These are phyloP conservation scores for Phaethornis superciliosus DNA, from an alignment of 2,113 vertebrate genomes.

Conservation along the genomic window DNA sequence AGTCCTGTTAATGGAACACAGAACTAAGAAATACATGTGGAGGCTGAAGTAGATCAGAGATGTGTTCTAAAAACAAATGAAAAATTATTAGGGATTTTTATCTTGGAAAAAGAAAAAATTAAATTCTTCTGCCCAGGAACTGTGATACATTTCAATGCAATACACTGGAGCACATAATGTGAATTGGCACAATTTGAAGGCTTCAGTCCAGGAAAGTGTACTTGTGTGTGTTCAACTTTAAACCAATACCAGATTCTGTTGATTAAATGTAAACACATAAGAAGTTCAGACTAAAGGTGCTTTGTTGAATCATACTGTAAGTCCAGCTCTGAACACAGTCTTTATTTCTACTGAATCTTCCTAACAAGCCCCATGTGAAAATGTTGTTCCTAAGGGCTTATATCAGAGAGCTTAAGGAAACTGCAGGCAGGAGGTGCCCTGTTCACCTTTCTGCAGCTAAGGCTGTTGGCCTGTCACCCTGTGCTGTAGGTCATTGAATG, in stretches of 20 bases:
- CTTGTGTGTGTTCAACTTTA: background rate
- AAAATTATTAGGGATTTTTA: background rate
- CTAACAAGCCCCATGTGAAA: background rate
- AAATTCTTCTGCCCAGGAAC: background rate
- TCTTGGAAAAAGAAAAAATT: background rate
- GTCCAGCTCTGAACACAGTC: background rate
- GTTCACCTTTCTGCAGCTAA: background rate
- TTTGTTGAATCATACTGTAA: background rate
- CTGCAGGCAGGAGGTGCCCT: background rate
- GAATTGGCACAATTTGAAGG: background rate
- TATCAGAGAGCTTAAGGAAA: background rate
- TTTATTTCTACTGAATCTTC: background rate
- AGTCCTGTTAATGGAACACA: background rate
- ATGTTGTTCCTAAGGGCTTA: background rate
- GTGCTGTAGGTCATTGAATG: background rate
- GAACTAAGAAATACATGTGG: background rate
- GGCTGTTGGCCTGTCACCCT: fast-evolving
- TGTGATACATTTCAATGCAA: background rate
- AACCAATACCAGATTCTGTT: background rate
- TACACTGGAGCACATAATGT: background rate
- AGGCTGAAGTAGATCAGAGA: background rate
- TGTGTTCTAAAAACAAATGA: background rate
- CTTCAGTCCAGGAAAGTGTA: background rate
- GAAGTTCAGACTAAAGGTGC: background rate
- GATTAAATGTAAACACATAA: background rate